These are phyloP conservation scores for Acronicta alni DNA, from an alignment of 2,888 invertebrate species.

Conservation along the genomic window DNA sequence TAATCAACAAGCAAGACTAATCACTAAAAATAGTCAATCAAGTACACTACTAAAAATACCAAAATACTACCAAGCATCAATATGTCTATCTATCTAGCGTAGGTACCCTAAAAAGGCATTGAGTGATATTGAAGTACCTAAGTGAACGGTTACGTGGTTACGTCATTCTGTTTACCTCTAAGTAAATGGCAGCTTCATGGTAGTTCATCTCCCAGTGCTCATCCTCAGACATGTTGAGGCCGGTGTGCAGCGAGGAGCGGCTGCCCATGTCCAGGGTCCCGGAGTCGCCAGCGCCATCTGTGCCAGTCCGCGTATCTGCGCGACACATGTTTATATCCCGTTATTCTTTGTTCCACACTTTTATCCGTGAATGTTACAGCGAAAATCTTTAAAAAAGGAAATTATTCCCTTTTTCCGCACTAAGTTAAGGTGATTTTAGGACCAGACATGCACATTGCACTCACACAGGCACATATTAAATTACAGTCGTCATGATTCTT, in stretches of 20 bases:
- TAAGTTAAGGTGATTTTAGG: background rate
- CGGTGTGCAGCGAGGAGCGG: conserved; percentile 90
- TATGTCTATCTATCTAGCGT: too few species aligned
- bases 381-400: background rate
- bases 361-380: background rate
- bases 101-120: too few species aligned
- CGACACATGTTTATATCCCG: conserved; percentile 25
- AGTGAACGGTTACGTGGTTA: too few species aligned
- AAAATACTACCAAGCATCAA: too few species aligned
- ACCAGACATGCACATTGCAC: too few species aligned
- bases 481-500: background rate
- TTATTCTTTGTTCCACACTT: conserved; percentile 4
- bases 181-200: conserved; percentile 96
- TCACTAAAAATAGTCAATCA: too few species aligned
- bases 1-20: too few species aligned
- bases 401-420: background rate
- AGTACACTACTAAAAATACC: too few species aligned
- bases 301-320: conserved; percentile 76
- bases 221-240: conserved; percentile 85
- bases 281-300: conserved; percentile 79
- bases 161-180: conserved; percentile 93
- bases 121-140: too few species aligned
- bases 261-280: conserved; percentile 90
- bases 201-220: conserved; percentile 97
- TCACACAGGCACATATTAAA: background rate